A percentile compares a stretch with the other conserved stretches of the same genome.
These are phyloP conservation scores for Discoglossus pictus DNA, from an alignment of 2,797 vertebrate species.

Conservation along the genomic window DNA sequence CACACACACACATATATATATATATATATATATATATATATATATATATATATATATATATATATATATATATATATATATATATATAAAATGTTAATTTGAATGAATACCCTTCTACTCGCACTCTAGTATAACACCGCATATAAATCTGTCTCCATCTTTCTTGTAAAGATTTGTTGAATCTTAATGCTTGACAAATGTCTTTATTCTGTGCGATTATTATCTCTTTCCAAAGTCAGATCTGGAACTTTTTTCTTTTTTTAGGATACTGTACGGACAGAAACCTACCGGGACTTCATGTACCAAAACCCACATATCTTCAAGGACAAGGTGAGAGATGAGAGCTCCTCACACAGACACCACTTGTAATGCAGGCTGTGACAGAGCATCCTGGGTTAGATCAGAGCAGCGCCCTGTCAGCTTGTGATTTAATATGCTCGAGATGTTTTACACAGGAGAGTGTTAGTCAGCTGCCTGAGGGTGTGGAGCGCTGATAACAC, in stretches of 20 bases:
- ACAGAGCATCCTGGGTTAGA: conserved; percentile 25
- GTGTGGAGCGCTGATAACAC: conserved; percentile 80
- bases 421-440: conserved; percentile 67
- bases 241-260: neutral
- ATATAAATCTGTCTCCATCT: no score
- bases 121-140: no score
- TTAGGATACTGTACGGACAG: conserved; percentile 92
- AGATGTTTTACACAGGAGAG: conserved; percentile 68
- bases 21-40: no score
- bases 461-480: conserved; percentile 61
- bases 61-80: no score
- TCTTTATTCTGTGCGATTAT: no score
- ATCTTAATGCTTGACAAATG: no score
- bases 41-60: no score
- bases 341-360: conserved; percentile 9
- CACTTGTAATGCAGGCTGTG: neutral
- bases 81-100: no score
- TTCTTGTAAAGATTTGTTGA: no score
- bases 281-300: conserved; percentile 93
- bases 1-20: no score
- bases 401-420: conserved; percentile 24
- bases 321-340: conserved; percentile 88
- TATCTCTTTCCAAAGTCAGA: no score
- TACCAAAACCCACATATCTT: conserved; percentile 87
- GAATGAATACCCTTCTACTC: no score